Evolutionary conservation across 2,888 invertebrate species (phyloP), one percentile per base, ranked within the genome.

Genomic region (Dioctria rufipes): DNA sequence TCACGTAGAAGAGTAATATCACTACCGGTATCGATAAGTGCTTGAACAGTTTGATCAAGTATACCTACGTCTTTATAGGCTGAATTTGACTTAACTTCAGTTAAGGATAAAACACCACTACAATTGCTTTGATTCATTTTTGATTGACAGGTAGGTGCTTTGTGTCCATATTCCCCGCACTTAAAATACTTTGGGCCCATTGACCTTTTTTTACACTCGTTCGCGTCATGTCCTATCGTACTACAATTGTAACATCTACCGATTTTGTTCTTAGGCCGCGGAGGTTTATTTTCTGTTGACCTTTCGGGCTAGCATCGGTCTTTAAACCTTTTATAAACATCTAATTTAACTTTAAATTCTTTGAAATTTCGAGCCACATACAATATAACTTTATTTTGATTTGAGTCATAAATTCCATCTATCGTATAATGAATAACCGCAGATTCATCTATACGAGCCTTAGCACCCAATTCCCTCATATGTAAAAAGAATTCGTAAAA

Each of bases 151-250:
- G 1, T 40, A 6, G 43, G 11, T 13, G 75, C 11, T 25, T 46
- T 75, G 13, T 75, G 75, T n/a, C 75, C 75, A 51, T 43, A 75
- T 54, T 60, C 61, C n/a, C 6, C 4, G 40, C 67, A 67, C 25
- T 67, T 67, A 8, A 60, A 75, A 25, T 60, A 71, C 9, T 39
- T 71, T 3, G 54, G n/a, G 2, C 75, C 58, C 8, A 75, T 11
- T 4, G 42, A 25, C 13, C 61, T 42, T 6, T 25, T 75, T 11
- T 13, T 5, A 42, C 75, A 75, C 42, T 75, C 75, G 8, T 75
- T 75, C 5, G 60, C 40, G n/a, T 43, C 43, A 11, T 60, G 75
- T 4, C 75, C 75, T 61, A 25, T 60, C 3, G n/a, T 42, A n/a
- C 75, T 54, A 54, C 71, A 71, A 37, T 54, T 71, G 39, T 37